Evolutionary conservation across 2,113 vertebrate genomes (phyloP).

Genomic region (Nothoprocta pentlandii): DNA sequence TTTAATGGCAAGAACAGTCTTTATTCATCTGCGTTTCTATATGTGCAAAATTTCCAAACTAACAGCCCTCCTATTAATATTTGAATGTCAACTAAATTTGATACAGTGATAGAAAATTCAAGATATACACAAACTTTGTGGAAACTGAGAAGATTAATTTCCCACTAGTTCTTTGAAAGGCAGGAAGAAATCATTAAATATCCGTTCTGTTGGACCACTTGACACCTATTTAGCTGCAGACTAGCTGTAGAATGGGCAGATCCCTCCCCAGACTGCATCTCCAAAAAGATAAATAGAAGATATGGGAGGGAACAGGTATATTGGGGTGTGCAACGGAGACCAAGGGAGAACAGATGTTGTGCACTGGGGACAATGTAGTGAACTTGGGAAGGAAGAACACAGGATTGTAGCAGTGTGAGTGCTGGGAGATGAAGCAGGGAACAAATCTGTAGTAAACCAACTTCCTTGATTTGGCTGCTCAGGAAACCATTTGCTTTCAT

Average conservation of each 20-base stretch:
- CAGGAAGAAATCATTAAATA: background rate
- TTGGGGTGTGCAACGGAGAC: accelerated
- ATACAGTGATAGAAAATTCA: background rate
- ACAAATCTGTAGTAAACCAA: background rate
- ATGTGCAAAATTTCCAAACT: background rate
- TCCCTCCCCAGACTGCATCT: background rate
- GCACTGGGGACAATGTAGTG: accelerated
- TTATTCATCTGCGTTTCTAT: background rate
- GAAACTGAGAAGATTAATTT: background rate
- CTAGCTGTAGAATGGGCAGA: background rate
- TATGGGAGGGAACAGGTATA: background rate
- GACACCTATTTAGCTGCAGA: background rate
- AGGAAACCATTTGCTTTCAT: slow-evolving; percentile 10
- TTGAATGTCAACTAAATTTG: background rate
- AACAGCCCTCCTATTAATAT: background rate
- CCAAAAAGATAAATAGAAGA: background rate
- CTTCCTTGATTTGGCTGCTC: background rate
- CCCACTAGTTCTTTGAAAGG: background rate
- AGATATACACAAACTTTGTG: background rate
- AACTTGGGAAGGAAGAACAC: background rate
- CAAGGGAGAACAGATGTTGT: background rate
- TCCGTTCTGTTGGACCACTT: background rate
- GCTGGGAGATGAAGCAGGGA: background rate
- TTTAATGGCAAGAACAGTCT: background rate
- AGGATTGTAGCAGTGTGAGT: accelerated